Evolutionary conservation across 2,888 invertebrate genomes (phyloP).

Genomic region (Tricholauxania praeusta): DNA sequence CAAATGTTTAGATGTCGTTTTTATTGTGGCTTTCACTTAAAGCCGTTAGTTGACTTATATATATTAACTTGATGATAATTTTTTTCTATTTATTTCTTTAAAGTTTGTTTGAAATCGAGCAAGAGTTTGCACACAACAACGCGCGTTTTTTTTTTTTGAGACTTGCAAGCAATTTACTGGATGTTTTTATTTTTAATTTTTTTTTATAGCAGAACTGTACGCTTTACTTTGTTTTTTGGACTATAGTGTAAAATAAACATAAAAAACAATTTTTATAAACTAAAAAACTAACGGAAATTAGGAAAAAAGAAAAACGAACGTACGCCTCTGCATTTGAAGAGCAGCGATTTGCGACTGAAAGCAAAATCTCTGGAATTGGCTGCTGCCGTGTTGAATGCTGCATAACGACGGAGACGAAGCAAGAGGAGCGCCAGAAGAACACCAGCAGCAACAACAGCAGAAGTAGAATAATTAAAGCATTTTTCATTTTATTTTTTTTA

Average conservation of each 20-base stretch:
- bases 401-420: not conserved
- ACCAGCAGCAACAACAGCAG: not conserved
- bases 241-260: too few species aligned
- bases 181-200: not conserved
- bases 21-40: too few species aligned
- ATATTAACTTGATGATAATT: too few species aligned
- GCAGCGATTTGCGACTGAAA: conserved; percentile 14
- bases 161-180: not conserved
- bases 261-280: too few species aligned
- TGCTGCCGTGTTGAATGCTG: not conserved
- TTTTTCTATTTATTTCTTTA: too few species aligned
- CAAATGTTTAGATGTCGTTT: too few species aligned
- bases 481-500: not conserved
- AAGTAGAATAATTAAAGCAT: not conserved
- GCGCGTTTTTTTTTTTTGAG: too few species aligned
- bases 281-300: too few species aligned
- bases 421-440: not conserved
- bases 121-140: too few species aligned
- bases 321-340: conserved; percentile 4
- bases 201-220: not conserved
- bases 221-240: too few species aligned
- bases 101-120: too few species aligned
- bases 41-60: too few species aligned
- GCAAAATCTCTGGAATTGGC: not conserved
- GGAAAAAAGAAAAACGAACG: not conserved